These are phyloP conservation scores for Lepidurus packardi DNA, from an alignment of 1,140 invertebrate species.

Conservation along the genomic window DNA sequence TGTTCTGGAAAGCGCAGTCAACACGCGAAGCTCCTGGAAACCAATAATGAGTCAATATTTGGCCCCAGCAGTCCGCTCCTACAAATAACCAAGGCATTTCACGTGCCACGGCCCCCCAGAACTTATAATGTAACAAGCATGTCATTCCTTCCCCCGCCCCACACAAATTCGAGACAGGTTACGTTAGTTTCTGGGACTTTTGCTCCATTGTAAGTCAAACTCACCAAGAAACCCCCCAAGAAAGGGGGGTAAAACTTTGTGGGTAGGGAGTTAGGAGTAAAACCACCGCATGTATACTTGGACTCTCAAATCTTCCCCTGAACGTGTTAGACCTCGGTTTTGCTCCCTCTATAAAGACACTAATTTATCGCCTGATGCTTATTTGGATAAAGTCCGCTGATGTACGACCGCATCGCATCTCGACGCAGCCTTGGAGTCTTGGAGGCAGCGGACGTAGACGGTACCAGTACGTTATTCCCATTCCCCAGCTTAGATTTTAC, in stretches of 20 bases:
- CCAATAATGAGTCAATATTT: constrained; percentile 22
- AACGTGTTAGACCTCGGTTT: too few species aligned
- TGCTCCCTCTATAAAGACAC: not conserved
- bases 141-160: not conserved
- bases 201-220: not conserved
- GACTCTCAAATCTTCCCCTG: too few species aligned
- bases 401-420: not conserved
- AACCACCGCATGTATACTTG: too few species aligned
- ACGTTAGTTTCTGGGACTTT: not conserved
- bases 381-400: constrained; percentile 19
- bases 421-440: too few species aligned
- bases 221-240: not conserved
- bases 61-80: not conserved
- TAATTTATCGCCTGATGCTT: constrained; percentile 19
- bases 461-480: too few species aligned
- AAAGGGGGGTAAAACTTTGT: not conserved
- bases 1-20: constrained; percentile 8
- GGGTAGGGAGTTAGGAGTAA: too few species aligned
- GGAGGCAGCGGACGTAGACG: too few species aligned
- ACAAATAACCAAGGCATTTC: not conserved
- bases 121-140: not conserved
- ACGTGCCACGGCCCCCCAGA: not conserved
- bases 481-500: too few species aligned
- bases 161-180: not conserved
- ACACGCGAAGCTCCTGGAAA: constrained; percentile 11